Conservation (phyloP, 2,797 vertebrate species). For the Danio kyathit region DNA sequence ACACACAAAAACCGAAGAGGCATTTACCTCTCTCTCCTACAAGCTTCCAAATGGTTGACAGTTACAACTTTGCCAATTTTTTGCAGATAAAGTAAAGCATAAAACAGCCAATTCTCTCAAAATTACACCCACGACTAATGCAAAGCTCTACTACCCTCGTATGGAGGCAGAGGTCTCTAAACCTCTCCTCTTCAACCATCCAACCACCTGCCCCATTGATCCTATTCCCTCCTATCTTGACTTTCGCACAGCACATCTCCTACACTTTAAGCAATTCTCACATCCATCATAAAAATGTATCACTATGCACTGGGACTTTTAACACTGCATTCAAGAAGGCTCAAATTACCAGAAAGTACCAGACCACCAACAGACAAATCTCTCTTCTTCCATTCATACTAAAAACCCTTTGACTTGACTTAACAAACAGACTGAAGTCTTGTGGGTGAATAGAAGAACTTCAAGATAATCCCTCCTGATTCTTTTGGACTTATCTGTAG, state of each 20-base stretch:
- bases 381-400: slow-evolving; percentile 6
- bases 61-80: slow-evolving; percentile 7
- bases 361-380: not conserved
- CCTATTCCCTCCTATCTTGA: not conserved
- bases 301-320: not conserved
- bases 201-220: not conserved
- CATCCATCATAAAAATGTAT: not conserved
- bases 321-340: not conserved
- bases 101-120: not conserved
- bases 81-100: not conserved
- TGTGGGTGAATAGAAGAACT: not conserved
- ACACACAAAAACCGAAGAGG: not conserved
- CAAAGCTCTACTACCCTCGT: not conserved
- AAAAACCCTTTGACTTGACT: not conserved
- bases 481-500: not conserved
- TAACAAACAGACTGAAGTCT: not conserved
- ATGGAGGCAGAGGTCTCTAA: slow-evolving; percentile 18
- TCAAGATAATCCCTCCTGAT: not conserved
- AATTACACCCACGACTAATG: not conserved
- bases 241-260: not conserved
- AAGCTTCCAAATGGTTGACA: not conserved
- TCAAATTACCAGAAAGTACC: not conserved
- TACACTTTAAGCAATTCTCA: not conserved
- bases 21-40: slow-evolving; percentile 20
- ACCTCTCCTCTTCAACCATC: not conserved